phyloP scores from a whole-genome alignment of 1,140 invertebrate genomes.

The Rhyzopertha dominica region DNA sequence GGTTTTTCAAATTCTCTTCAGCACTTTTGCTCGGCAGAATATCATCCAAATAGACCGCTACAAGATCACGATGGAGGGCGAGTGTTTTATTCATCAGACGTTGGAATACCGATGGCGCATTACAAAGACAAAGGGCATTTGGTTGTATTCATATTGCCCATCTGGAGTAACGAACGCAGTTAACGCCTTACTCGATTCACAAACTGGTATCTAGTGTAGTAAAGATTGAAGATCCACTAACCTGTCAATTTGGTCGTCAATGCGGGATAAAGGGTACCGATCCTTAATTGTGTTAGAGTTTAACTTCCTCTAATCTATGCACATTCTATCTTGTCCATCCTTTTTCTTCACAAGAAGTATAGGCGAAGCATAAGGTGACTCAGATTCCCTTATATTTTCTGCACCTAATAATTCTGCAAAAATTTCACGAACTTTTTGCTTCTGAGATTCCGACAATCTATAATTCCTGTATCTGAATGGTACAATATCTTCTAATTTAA shows the following conservation, averaged over 20 bases:
- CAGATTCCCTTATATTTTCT: constrained; percentile 24
- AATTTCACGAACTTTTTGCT: constrained; percentile 17
- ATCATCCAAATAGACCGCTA: constrained; percentile 37
- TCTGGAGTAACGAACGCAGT: constrained; percentile 28
- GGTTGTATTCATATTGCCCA: constrained; percentile 29
- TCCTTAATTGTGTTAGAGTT: constrained; percentile 32
- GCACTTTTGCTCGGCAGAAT: constrained; percentile 23
- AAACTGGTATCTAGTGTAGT: constrained; percentile 32
- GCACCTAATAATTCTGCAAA: constrained; percentile 23
- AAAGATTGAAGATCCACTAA: constrained; percentile 31
- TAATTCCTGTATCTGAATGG: too few species aligned
- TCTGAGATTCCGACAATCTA: constrained; percentile 20
- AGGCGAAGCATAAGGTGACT: constrained; percentile 28
- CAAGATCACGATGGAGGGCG: constrained; percentile 13
- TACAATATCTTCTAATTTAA: too few species aligned
- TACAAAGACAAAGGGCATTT: constrained; percentile 30
- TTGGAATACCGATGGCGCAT: constrained; percentile 25
- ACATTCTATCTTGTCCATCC: constrained; percentile 30
- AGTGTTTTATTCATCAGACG: constrained; percentile 15
- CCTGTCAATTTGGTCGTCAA: constrained; percentile 42
- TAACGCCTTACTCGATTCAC: constrained; percentile 22
- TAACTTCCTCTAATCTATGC: constrained; percentile 31
- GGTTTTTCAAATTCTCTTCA: not conserved
- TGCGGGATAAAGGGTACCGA: constrained; percentile 30
- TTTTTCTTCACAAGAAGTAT: constrained; percentile 27